Base-by-base conservation (phyloP, 2,888 invertebrate genomes). In the Ryuthela nishihirai region DNA sequence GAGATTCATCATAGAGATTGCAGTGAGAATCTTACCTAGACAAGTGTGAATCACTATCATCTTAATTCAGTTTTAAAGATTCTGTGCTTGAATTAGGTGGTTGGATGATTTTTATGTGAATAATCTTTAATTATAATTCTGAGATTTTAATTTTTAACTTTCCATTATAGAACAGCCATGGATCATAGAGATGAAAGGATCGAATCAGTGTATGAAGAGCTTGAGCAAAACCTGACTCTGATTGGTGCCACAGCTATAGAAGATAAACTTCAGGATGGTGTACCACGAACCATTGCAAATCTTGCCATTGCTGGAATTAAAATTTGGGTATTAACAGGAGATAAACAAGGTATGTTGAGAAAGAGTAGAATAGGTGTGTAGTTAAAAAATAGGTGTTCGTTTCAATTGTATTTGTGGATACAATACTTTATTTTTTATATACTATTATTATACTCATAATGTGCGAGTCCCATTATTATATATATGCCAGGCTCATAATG, bases 301-400 rank as follows among this genome's bases (percentile, higher is more conserved):
- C 81, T 99, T 60, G 85, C 88, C 64, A 80, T 87, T 74, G 98
- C 98, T 52, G 94, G 93, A 62, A 98, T 99, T 61, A 97, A 98
- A 79, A 85, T 99, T 69, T 99, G 99, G 99, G 98, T 99, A 32
- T 80, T 99, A 52, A 99, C 99, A 0, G 99, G 99, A 36, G 99
- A 99, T 75, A 99, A 99, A 78, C 94, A 97, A 84, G 95, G 94
- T 93, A 72, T 70, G 47, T 47, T 3, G n/a, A n/a, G n/a, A 29
- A 29, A 29, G 29, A 10, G n/a, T 10, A 2, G 9, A 10, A 9
- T 29, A 29, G n/a, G n/a, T 2, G 1, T 29, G 1, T 29, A 10
- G 1, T 12, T 2, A 29, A 1, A 29, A 29, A 2, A 1, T 29
- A 29, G 10, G n/a, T 29, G 1, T 29, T 29, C n/a, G n/a, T n/a